Evolutionary conservation across 2,888 invertebrate genomes (phyloP).

Genomic region (Heliconius ethilla): DNA sequence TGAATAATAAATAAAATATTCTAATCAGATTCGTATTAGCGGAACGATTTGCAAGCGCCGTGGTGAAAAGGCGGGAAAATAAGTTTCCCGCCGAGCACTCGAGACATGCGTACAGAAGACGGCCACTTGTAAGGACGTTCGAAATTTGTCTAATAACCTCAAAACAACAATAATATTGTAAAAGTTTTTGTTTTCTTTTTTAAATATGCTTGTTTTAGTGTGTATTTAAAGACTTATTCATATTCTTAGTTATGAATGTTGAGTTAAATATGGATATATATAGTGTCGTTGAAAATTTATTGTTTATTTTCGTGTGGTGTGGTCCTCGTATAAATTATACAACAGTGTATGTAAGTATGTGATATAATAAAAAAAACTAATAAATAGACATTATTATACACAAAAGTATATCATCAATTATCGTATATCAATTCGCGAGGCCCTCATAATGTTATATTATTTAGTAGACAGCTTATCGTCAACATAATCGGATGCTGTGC

Average conservation of each 20-base stretch:
- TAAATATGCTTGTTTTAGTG: background rate
- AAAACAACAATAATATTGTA: constrained; percentile 14
- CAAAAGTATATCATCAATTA: constrained; percentile 8
- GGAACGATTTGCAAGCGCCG: constrained; percentile 57
- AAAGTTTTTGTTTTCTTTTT: background rate
- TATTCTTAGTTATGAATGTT: background rate
- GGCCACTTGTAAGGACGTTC: constrained; percentile 37
- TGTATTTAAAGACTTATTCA: background rate
- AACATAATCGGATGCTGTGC: constrained; percentile 77
- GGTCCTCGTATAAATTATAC: background rate
- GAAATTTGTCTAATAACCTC: constrained; percentile 21
- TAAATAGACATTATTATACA: background rate
- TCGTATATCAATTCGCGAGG: constrained; percentile 22
- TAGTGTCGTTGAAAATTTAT: background rate
- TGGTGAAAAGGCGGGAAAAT: constrained; percentile 77
- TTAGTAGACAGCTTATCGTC: constrained; percentile 60
- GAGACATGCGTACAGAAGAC: constrained; percentile 72
- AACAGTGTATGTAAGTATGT: too few species aligned
- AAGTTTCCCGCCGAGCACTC: constrained; percentile 75
- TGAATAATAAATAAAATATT: constrained; percentile 45
- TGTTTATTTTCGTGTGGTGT: background rate
- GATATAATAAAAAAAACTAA: background rate
- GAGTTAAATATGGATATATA: background rate
- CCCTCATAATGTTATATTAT: constrained; percentile 31
- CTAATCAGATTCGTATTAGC: constrained; percentile 70